Evolutionary conservation across 2,113 vertebrate genomes (phyloP).

Genomic region (Falcunculus frontatus): DNA sequence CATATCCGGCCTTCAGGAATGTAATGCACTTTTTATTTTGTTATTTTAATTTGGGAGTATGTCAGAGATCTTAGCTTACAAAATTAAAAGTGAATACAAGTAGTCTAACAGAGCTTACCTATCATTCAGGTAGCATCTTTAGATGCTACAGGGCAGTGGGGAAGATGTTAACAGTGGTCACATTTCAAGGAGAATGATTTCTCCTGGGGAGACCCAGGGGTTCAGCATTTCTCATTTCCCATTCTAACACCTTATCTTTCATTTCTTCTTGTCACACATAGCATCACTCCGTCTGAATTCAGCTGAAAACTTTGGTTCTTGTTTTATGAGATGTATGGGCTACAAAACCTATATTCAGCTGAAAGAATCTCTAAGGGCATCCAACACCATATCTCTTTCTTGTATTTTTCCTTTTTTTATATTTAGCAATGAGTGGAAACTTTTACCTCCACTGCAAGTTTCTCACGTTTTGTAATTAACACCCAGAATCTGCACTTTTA

Average conservation of each 20-base stretch:
- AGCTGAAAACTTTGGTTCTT: not conserved
- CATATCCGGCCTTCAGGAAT: not conserved
- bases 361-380: not conserved
- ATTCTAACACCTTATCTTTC: not conserved
- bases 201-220: not conserved
- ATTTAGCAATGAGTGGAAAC: not conserved
- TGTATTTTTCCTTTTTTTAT: not conserved
- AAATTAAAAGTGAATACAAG: conserved; percentile 1
- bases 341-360: not conserved
- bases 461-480: not conserved
- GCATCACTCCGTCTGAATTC: not conserved
- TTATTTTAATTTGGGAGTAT: not conserved
- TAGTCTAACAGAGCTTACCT: not conserved
- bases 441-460: not conserved
- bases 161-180: not conserved
- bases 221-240: not conserved
- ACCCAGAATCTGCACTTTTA: not conserved
- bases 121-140: not conserved
- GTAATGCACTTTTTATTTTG: not conserved
- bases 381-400: not conserved
- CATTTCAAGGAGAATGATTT: not conserved
- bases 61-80: not conserved
- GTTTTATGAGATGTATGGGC: not conserved
- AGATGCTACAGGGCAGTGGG: not conserved
- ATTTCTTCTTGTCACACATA: not conserved